Conservation (phyloP, 1,140 invertebrate genomes). For the Drosophila repletoides region DNA sequence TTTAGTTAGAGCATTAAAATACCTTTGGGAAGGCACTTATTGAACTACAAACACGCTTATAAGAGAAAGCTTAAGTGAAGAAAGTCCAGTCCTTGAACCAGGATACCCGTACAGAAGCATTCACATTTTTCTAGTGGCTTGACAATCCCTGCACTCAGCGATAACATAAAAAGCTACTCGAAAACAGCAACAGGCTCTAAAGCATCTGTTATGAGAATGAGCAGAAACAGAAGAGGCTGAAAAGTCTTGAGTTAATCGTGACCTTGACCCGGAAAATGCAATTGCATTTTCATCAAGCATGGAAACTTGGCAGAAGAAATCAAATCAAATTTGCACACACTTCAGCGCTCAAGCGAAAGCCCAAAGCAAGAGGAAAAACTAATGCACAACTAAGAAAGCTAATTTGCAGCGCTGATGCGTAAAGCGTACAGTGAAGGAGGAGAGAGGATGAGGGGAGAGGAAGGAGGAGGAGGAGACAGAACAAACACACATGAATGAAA, state of each 20-base stretch:
- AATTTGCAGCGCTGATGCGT: slow-evolving; percentile 63
- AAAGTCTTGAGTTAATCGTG: slow-evolving; percentile 29
- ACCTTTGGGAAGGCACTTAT: too few relatives aligned
- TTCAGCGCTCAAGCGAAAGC: slow-evolving; percentile 30
- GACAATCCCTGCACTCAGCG: not conserved
- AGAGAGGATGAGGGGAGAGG: not conserved
- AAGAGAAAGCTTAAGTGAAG: not conserved
- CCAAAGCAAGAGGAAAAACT: slow-evolving; percentile 27
- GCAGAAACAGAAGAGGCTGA: not conserved
- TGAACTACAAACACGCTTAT: not conserved
- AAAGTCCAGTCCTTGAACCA: slow-evolving; percentile 2
- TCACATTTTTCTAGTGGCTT: slow-evolving; percentile 1
- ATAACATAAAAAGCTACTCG: not conserved
- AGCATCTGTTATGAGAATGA: not conserved
- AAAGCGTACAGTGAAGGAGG: slow-evolving; percentile 5
- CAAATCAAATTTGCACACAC: slow-evolving; percentile 47
- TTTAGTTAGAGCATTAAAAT: too few relatives aligned
- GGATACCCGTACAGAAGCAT: too few relatives aligned
- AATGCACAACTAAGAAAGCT: slow-evolving; percentile 53
- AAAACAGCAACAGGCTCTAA: slow-evolving; percentile 7
- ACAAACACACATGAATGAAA: slow-evolving; percentile 50
- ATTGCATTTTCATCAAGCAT: slow-evolving; percentile 43
- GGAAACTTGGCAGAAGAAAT: slow-evolving; percentile 24
- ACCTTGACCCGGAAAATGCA: slow-evolving; percentile 55
- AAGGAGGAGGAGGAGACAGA: not conserved